A percentile compares a stretch with the other conserved stretches of the same genome.
Conservation (phyloP, 2,888 invertebrate species). For the Griposia aprilina region DNA sequence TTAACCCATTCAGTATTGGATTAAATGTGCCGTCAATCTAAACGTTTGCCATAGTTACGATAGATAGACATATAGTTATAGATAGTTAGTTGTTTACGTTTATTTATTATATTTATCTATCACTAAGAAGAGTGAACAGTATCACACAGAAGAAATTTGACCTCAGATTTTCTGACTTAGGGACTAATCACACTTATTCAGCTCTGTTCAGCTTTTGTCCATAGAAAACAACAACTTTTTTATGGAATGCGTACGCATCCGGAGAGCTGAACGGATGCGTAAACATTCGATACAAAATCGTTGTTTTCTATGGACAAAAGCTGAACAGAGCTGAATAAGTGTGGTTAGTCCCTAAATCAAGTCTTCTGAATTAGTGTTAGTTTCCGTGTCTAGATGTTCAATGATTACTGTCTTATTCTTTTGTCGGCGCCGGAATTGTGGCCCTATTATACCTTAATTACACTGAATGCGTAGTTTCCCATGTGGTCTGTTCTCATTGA, state of each 20-base stretch:
- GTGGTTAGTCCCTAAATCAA: no score
- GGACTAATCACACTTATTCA: no score
- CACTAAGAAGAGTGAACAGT: background rate
- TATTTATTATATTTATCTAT: background rate
- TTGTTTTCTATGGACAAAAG: no score
- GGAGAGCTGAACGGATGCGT: no score
- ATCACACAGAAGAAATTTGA: background rate
- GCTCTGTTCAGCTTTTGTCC: no score
- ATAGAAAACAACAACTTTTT: no score
- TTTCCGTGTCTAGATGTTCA: conserved; percentile 6
- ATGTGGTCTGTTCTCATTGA: background rate
- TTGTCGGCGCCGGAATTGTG: background rate
- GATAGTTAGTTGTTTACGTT: no score
- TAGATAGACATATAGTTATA: no score
- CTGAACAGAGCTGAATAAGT: no score
- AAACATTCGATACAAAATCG: no score
- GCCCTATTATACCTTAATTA: conserved; percentile 14
- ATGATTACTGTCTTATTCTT: conserved; percentile 19
- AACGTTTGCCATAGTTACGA: no score
- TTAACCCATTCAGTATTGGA: background rate
- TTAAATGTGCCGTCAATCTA: background rate
- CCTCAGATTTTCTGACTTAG: background rate
- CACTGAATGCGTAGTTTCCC: background rate
- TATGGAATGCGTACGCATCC: no score
- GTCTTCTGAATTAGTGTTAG: background rate